phyloP scores from a whole-genome alignment of 1,140 invertebrate species.

The Procambarus virginalis region DNA sequence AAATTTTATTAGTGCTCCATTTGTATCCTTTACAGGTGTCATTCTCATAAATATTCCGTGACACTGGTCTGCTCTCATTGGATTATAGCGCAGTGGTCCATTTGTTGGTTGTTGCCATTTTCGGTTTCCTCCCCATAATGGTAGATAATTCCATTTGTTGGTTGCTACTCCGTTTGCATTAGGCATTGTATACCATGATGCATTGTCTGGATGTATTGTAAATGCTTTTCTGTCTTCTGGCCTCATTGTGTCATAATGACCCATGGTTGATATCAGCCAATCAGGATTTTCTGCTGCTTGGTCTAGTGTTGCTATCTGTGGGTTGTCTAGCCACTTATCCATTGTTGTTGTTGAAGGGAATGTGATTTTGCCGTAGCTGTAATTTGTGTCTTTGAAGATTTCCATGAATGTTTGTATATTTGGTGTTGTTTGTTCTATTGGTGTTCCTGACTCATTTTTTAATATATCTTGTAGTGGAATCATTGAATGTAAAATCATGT shows the following conservation, averaged over 20 bases:
- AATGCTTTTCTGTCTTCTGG: not conserved
- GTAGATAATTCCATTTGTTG: not conserved
- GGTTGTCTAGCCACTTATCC: not conserved
- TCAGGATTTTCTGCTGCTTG: not conserved
- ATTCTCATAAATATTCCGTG: constrained; percentile 2
- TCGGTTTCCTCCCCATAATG: not conserved
- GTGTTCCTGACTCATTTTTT: not conserved
- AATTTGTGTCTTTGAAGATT: constrained; percentile 11
- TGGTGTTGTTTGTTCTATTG: constrained; percentile 12
- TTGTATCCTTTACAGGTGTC: not conserved
- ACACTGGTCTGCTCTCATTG: not conserved
- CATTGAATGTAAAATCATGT: not conserved
- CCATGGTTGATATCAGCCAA: not conserved
- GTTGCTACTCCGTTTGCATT: too few species aligned
- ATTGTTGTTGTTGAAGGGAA: not conserved
- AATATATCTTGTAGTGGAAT: not conserved
- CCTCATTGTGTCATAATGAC: not conserved
- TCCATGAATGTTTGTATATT: not conserved
- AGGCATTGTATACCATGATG: not conserved
- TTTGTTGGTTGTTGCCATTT: not conserved
- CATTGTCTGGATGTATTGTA: not conserved
- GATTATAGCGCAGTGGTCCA: not conserved
- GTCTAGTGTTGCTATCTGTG: not conserved
- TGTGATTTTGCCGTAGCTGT: not conserved
- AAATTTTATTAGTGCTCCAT: constrained; percentile 1